These are phyloP conservation scores for Daubentonia madagascariensis DNA, from an alignment of 2,113 vertebrate genomes.

Conservation along the genomic window DNA sequence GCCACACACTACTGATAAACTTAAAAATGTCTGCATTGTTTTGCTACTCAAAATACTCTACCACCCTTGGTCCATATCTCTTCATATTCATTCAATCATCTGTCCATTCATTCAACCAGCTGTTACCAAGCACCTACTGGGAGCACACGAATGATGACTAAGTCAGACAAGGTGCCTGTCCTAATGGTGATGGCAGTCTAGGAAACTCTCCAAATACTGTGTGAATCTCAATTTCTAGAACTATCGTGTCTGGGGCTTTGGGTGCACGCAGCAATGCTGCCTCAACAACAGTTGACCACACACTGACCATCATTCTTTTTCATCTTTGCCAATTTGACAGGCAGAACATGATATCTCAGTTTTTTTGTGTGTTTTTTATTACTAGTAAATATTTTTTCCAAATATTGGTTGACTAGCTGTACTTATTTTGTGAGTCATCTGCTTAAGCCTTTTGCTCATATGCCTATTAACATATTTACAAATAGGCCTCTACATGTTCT, in stretches of 20 bases:
- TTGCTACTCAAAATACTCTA: not conserved
- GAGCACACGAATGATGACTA: not conserved
- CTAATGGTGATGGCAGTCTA: not conserved
- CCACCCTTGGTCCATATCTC: not conserved
- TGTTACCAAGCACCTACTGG: not conserved
- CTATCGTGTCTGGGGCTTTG: not conserved
- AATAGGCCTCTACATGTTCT: not conserved
- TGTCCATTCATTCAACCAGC: not conserved
- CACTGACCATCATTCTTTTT: not conserved
- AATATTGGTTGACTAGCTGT: not conserved
- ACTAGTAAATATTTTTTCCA: not conserved
- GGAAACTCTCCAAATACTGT: not conserved
- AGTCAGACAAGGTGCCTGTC: not conserved
- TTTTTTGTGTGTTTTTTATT: not conserved
- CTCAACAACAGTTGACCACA: not conserved
- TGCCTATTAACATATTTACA: not conserved
- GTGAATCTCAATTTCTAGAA: not conserved
- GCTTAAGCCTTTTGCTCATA: not conserved
- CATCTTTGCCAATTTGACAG: not conserved
- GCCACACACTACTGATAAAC: not conserved
- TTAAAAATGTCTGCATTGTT: not conserved
- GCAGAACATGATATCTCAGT: not conserved
- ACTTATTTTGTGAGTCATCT: not conserved
- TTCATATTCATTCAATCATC: not conserved
- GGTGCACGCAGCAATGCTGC: accelerated